A percentile compares a stretch with the other conserved stretches of the same genome.
Evolutionary conservation across 2,797 vertebrate genomes (phyloP).

Genomic region (Aldrovandia affinis): DNA sequence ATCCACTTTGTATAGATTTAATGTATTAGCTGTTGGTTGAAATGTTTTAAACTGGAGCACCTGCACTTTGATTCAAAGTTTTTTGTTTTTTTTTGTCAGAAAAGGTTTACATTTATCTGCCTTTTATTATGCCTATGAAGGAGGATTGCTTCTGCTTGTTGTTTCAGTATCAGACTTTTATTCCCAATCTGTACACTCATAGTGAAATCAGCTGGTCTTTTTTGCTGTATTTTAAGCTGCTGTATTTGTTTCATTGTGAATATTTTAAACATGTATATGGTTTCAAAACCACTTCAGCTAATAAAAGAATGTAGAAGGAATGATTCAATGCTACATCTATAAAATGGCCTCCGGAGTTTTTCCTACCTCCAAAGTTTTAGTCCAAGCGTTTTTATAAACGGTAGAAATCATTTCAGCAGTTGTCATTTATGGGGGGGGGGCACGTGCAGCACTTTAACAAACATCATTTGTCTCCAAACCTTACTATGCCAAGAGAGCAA

Average conservation of each 20-base stretch:
- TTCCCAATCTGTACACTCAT: conserved; percentile 48
- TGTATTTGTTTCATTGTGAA: conserved; percentile 60
- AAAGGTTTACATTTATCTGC: conserved; percentile 51
- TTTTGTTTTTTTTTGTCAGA: conserved; percentile 50
- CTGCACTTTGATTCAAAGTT: conserved; percentile 82
- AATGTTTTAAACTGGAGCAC: conserved; percentile 68
- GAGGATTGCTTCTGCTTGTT: conserved; percentile 48
- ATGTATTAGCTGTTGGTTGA: conserved; percentile 60
- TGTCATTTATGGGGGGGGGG: background rate
- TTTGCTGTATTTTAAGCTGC: conserved; percentile 46
- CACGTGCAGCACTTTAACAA: background rate
- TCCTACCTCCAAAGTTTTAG: background rate
- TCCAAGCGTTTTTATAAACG: background rate
- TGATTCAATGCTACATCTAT: conserved; percentile 52
- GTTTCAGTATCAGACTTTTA: conserved; percentile 27
- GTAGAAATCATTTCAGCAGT: conserved; percentile 1
- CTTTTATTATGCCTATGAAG: conserved; percentile 29
- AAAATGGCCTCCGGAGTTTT: conserved; percentile 14
- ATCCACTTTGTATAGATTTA: conserved; percentile 67
- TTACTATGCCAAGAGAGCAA: background rate
- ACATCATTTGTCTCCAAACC: background rate
- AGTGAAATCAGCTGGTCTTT: conserved; percentile 34
- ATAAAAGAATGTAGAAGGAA: conserved; percentile 64
- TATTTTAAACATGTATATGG: conserved; percentile 57
- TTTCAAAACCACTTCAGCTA: conserved; percentile 57